A percentile compares a stretch with the other conserved stretches of the same genome.
Evolutionary conservation across 2,888 invertebrate species (phyloP).

Genomic region (Lithophane ornitopus): DNA sequence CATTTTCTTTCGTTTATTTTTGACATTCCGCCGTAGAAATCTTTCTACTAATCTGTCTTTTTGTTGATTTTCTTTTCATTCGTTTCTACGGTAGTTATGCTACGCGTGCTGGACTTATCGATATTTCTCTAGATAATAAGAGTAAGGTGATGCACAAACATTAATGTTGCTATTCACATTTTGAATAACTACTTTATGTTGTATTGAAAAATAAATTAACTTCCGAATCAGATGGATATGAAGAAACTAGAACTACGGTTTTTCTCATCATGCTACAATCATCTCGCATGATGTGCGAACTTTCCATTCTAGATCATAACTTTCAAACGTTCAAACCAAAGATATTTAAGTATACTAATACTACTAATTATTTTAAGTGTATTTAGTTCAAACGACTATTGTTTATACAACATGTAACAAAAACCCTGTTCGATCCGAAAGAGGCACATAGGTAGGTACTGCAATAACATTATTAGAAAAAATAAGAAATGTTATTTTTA

Average conservation of each 20-base stretch:
- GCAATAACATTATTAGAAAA: no score
- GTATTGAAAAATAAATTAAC: constrained; percentile 1
- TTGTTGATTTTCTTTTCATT: neutral
- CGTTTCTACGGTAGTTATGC: neutral
- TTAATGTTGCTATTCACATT: neutral
- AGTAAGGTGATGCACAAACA: neutral
- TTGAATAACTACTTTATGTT: neutral
- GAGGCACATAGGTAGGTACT: no score
- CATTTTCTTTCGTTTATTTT: neutral
- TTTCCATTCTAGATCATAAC: neutral
- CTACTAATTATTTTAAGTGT: no score
- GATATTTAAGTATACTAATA: neutral
- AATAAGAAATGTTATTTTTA: no score
- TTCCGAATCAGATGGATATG: neutral
- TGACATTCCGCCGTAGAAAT: neutral
- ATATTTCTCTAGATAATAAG: neutral
- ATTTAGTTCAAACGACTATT: neutral
- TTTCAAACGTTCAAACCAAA: neutral
- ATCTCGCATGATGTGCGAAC: neutral
- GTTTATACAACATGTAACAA: no score
- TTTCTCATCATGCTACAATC: neutral
- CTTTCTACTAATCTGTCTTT: neutral
- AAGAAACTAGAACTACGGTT: neutral
- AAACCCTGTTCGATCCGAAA: no score
- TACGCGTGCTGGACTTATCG: neutral